A percentile compares a stretch with the other conserved stretches of the same genome.
Conservation (phyloP, 2,797 vertebrate species). For the Coccyzus lansbergi region DNA sequence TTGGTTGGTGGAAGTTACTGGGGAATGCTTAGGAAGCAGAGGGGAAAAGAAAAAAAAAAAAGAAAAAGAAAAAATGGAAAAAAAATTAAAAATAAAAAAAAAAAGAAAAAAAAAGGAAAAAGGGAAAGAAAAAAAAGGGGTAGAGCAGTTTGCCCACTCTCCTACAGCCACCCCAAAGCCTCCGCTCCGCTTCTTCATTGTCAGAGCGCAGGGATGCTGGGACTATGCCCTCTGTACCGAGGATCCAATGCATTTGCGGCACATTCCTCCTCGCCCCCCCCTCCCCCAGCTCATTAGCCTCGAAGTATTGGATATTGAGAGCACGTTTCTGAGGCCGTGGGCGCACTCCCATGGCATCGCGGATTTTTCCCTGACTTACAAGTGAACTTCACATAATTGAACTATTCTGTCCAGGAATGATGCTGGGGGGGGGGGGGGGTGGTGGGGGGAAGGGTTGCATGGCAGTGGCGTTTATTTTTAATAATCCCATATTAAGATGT, state of each 20-base stretch:
- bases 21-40: neutral
- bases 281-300: conserved; percentile 67
- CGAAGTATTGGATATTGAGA: conserved; percentile 54
- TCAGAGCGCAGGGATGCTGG: conserved; percentile 2
- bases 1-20: neutral
- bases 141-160: neutral
- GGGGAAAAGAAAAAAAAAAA: accelerated
- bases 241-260: conserved; percentile 59
- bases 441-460: neutral
- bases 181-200: conserved; percentile 20
- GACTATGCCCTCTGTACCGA: conserved; percentile 48
- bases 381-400: conserved; percentile 28
- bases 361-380: conserved; percentile 41
- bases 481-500: neutral
- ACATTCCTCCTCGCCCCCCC: conserved; percentile 48
- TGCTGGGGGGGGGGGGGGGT: neutral
- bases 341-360: conserved; percentile 32
- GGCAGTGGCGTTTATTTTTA: neutral
- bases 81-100: too few species aligned
- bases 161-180: neutral
- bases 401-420: neutral
- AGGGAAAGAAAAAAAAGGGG: too few species aligned
- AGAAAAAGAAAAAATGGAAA: too few species aligned
- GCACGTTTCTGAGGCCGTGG: conserved; percentile 61
- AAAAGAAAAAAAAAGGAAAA: too few species aligned